Percentiles rank a stretch among this genome's conserved stretches.
phyloP scores from a whole-genome alignment of 53 echinoderm and acorn worm genomes.

The Temnopleurus reevesii region DNA sequence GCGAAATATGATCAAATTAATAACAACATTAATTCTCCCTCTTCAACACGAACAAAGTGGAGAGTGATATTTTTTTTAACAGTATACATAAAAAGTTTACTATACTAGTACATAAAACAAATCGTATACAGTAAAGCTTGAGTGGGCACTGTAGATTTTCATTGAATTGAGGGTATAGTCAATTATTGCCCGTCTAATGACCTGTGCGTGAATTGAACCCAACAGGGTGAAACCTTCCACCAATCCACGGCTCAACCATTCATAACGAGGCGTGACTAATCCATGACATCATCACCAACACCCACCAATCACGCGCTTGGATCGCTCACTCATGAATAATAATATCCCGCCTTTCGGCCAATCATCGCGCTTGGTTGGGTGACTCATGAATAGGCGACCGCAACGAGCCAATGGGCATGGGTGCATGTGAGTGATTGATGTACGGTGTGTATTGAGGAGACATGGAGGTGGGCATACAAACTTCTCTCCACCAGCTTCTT shows the following conservation, averaged over 20 bases:
- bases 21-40: too few relatives aligned
- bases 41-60: too few relatives aligned
- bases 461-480: neutral
- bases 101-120: too few relatives aligned
- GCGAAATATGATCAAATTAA: too few relatives aligned
- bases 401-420: conserved; percentile 35
- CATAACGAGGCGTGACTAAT: conserved; percentile 41
- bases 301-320: neutral
- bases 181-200: conserved; percentile 53
- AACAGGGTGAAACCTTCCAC: conserved; percentile 53
- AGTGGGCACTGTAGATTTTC: too few relatives aligned
- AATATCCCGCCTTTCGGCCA: neutral
- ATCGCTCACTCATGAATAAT: conserved; percentile 1
- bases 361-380: neutral
- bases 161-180: too few relatives aligned
- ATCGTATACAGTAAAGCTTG: too few relatives aligned
- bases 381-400: conserved; percentile 10
- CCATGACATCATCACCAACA: conserved; percentile 26
- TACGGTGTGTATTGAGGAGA: neutral
- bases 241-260: conserved; percentile 44
- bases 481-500: neutral
- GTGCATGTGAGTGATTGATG: neutral
- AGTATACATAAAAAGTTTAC: too few relatives aligned
- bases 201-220: conserved; percentile 38
- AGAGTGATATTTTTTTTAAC: too few relatives aligned